Conservation (phyloP, 2,113 vertebrate genomes). For the Phalacrocorax aristotelis region DNA sequence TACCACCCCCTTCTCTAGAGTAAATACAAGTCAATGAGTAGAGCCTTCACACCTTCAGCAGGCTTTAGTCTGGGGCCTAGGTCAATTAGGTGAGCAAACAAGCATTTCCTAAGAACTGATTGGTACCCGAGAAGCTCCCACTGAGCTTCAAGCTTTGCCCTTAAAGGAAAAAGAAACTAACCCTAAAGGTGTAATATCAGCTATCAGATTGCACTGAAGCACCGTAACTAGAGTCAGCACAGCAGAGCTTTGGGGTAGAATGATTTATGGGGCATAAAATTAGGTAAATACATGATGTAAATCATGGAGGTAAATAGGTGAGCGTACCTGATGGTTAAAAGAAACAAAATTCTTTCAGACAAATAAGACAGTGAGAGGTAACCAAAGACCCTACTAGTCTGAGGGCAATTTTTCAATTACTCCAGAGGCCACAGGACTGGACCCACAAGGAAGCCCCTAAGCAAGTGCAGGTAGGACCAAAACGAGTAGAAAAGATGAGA, state of each 20-base stretch:
- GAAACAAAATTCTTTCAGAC: background rate
- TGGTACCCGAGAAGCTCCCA: background rate
- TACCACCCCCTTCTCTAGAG: background rate
- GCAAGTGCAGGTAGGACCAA: background rate
- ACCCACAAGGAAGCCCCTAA: background rate
- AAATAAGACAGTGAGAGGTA: background rate
- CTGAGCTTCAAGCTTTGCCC: background rate
- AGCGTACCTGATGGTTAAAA: background rate
- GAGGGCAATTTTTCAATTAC: background rate
- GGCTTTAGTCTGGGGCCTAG: background rate
- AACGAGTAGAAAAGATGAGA: background rate
- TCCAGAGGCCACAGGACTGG: background rate
- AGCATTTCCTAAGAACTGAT: background rate
- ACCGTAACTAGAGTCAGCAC: background rate
- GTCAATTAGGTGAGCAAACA: background rate
- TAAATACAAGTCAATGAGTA: background rate
- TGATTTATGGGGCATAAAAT: background rate
- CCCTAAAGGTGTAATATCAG: background rate
- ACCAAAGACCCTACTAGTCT: background rate
- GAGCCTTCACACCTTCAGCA: background rate
- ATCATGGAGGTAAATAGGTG: background rate
- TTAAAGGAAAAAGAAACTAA: background rate
- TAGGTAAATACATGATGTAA: background rate
- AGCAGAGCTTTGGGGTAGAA: background rate
- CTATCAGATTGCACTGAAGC: background rate